Evolutionary conservation across 2,888 invertebrate species (phyloP), one percentile per base, ranked within the genome.

Genomic region (Epistrophella euchroma): DNA sequence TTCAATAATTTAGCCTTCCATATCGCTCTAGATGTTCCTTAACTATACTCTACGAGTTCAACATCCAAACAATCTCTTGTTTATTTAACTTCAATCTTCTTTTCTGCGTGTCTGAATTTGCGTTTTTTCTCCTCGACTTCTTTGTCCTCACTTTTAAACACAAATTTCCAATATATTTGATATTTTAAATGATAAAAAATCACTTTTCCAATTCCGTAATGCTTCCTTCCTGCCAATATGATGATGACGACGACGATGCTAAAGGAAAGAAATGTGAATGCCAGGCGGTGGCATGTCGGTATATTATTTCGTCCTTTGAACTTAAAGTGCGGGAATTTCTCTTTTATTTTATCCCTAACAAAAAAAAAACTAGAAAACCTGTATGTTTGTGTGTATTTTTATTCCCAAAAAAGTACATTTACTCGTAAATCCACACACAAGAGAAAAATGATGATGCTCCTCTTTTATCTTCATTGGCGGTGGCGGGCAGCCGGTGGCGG

Each of bases 151-250:
- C 25, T 6, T 45, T 25, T 19, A 15, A 15, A 28, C n/a, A 45
- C 6, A 45, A 64, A 28, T 68, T 81, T 85, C 72, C 86, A 86
- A 86, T 86, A 86, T 86, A 86, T 86, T 86, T 86, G 86, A 86
- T 86, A 86, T 86, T 86, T 86, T 82, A 86, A 86, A 86, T 86
- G 86, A 86, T 86, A 86, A 86, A 86, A 86, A 86, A 86, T 86
- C 86, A 86, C 86, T 86, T 86, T 86, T 86, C 71, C 86, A 82
- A 86, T 86, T 82, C 86, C 82, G 82, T 82, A 86, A 70, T 82
- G 64, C 64, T 86, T 82, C 82, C 77, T 82, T 78, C 81, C 62
- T 73, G 32, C 76, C 66, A 52, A 68, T 50, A 68, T 52, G 50
- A 17, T 2, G 10, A 43, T 10, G 45, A 45, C 32, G 17, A 66